Evolutionary conservation across 2,888 invertebrate species (phyloP), one percentile per base, ranked within the genome.

Genomic region (Cremastobaeus sp.): DNA sequence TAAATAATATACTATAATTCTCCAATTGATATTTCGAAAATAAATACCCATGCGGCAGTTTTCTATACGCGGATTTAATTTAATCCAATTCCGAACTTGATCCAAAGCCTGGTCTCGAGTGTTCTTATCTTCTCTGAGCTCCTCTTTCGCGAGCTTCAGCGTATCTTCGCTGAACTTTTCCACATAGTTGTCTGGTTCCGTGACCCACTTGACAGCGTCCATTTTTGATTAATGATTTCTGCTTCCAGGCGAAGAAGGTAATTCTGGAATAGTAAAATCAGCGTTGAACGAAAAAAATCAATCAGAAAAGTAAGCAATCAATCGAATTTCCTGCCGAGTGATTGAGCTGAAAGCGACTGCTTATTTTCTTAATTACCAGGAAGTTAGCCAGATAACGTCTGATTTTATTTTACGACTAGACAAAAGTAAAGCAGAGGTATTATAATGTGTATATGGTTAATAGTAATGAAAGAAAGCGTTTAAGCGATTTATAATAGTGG

Each of bases 1-100:
- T n/a, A n/a, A n/a, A n/a, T n/a, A n/a, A n/a, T n/a, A n/a, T n/a
- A n/a, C n/a, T n/a, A n/a, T n/a, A n/a, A n/a, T n/a, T n/a, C n/a
- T n/a, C n/a, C n/a, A n/a, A n/a, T n/a, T n/a, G 25, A 8, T 6
- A 25, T n/a, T 32, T 32, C 3, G 11, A 32, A 32, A 32, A 6
- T 32, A 11, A 32, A n/a, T 86, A 93, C 93, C 93, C 86, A 93
- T 89, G 79, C 94, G 90, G 76, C 92, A 90, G 77, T 92, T 91
- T 80, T 90, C 88, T 70, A 94, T 92, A 79, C 92, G 91, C 0
- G 93, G 92, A 83, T 93, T 93, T 82, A 92, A 90, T 76, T 90
- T 90, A 79, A 93, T 90, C 93, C 94, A 94, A 80, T 90, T 91
- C 43, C 94, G 89, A 78, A 94, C 87, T 9, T 93, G 90, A 8